Conservation (phyloP, 1,140 invertebrate species). For the Diachasmimorpha longicaudata region DNA sequence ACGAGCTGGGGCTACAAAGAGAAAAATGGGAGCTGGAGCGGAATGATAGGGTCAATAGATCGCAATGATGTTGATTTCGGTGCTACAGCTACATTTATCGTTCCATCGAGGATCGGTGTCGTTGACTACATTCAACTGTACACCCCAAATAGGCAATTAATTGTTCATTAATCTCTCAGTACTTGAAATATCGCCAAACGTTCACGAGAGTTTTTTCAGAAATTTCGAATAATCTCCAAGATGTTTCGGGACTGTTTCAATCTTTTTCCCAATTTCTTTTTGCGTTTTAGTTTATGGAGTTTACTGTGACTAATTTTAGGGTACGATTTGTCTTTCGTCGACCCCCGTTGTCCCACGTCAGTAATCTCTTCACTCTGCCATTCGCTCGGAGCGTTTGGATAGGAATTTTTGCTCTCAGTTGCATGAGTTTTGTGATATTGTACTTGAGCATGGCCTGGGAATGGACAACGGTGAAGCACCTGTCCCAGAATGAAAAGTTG, state of each 20-base stretch:
- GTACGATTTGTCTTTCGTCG: constrained; percentile 71
- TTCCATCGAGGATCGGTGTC: constrained; percentile 63
- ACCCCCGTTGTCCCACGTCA: constrained; percentile 71
- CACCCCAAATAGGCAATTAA: constrained; percentile 59
- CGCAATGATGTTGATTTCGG: constrained; percentile 68
- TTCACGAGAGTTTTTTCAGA: background rate
- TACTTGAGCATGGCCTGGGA: constrained; percentile 59
- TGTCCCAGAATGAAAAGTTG: background rate
- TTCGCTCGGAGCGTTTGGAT: constrained; percentile 69
- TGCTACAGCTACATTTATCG: constrained; percentile 69
- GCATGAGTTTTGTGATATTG: constrained; percentile 57
- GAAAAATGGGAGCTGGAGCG: constrained; percentile 65
- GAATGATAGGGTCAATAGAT: constrained; percentile 69
- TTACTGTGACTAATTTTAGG: constrained; percentile 31
- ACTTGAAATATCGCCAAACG: background rate
- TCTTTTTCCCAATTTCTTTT: no score
- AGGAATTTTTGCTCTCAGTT: constrained; percentile 58
- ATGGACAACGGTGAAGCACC: constrained; percentile 29
- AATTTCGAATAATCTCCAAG: background rate
- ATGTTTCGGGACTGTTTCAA: background rate
- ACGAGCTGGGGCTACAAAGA: constrained; percentile 66
- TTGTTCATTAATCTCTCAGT: background rate
- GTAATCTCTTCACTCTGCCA: constrained; percentile 69
- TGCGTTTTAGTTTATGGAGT: no score
- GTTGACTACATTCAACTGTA: constrained; percentile 70